Base-by-base conservation (phyloP, 2,113 vertebrate species). In the Neotoma lepida region DNA sequence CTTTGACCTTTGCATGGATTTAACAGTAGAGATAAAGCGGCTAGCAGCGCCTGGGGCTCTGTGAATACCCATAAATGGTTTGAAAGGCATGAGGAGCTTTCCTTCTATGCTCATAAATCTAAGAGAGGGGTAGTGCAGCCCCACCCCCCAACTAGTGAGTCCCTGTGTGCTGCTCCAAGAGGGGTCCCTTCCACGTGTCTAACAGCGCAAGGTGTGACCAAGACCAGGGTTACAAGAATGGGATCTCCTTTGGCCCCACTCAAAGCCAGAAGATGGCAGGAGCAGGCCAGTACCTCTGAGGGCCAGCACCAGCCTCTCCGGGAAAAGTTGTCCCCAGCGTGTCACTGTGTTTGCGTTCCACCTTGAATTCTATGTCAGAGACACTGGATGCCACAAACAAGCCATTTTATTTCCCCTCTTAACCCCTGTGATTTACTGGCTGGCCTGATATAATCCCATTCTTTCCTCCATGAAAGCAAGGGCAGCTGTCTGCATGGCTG, bases 391-490 rank as follows among this genome's bases (percentile, higher is more conserved):
- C 97, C 97, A 94, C 94, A 97, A 96, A 90, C 80, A 90, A 94
- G 97, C 94, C 77, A 68, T 97, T 98, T 98, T 97, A 98, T 96
- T 98, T 97, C 94, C 97, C 97, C 80, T 94, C 96, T 2, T 95
- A 93, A 94, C 90, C 76, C 87, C 73, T 73, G 0, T 98, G 98
- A 98, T 98, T 98, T 98, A 98, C 98, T 96, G 97, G 98, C 98
- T 73, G 71, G 97, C 97, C 97, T 97, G 96, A 90, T 96, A 95
- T 98, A 98, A 98, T 98, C 98, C 98, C 96, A 92, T 97, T 98
- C 98, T 97, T 95, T 87, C 91, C 97, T 20, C 97, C 97, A 98
- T 98, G 98, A 98, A 98, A 98, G 97, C 89, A 94, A 98, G 97
- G 96, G 97, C 98, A 98, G 97, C 97, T 97, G 97, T 98, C 97